Base-by-base conservation (phyloP, 2,113 vertebrate genomes). In the Phrynocephalus versicolor region DNA sequence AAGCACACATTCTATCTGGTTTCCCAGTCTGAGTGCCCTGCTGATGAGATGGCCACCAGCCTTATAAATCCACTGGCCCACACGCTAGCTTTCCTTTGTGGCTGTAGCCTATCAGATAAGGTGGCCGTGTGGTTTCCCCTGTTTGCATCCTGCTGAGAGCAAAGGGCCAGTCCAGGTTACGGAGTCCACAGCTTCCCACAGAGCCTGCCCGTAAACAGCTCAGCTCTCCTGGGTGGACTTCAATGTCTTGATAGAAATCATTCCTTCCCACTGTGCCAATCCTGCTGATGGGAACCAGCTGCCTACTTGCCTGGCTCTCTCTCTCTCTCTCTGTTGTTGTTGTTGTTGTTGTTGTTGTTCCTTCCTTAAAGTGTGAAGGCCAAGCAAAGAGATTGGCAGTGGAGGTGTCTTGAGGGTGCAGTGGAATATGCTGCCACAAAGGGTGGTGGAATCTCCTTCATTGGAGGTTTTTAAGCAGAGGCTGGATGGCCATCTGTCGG, bases 241-340 rank as follows among this genome's bases (percentile, higher is more conserved):
- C n/a, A n/a, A 83, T 89, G 90, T 86, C 81, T 83, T 88, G 93
- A 95, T 94, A 89, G 37, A 62, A 67, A 6, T 91, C 92, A 93
- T 93, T 93, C 92, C 75, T 51, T 30, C 0, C 3, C 85, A 88
- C 89, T 67, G 37, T 51, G 89, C 88, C 91, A 94, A 80, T 62
- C 67, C 87, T 4, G 25, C 58, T 2, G 87, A 84, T 71, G 1
- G 1, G 80, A 57, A 85, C 73, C 89, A 79, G 87, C 82, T 67
- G 82, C 85, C 30, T 16, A 6, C 13, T 3, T 27, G 30, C 6
- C 18, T 70, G 6, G 21, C 71, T 55, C 10, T 58, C 19, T 58
- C 30, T 3, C 58, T 55, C n/a, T 33, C 18, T 39, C 8, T 25
- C 27, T 65, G 23, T 30, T 25, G 25, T n/a, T 25, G 9, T 65